Percentiles rank a stretch among this genome's conserved stretches.
Conservation (phyloP, 1,140 invertebrate genomes). For the Tetraneura akinire region DNA sequence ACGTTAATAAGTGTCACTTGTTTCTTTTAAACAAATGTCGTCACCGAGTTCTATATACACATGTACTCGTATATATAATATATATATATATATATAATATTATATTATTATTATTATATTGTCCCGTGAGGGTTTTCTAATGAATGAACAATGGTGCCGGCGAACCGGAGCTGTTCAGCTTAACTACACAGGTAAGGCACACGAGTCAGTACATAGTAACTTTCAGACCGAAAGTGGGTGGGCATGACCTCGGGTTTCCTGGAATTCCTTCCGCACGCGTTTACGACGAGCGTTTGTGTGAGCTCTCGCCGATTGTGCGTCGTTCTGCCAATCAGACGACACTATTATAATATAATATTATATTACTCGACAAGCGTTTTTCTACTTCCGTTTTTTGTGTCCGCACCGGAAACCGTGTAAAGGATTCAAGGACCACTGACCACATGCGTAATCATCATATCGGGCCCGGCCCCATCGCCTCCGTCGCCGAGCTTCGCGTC, state of each 20-base stretch:
- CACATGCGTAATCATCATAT: conserved; percentile 51
- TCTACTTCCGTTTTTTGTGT: conserved; percentile 51
- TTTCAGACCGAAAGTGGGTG: neutral
- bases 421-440: conserved; percentile 51
- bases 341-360: neutral
- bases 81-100: too few species aligned
- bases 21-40: conserved; percentile 38
- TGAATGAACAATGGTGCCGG: conserved; percentile 22
- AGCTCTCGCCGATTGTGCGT: conserved; percentile 17
- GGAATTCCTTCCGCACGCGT: conserved; percentile 27
- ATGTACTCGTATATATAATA: too few species aligned
- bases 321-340: conserved; percentile 49
- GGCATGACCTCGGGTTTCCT: conserved; percentile 39
- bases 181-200: conserved; percentile 19
- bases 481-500: conserved; percentile 35
- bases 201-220: too few species aligned
- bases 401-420: conserved; percentile 47
- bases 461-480: conserved; percentile 15
- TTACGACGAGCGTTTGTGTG: neutral
- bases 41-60: conserved; percentile 1
- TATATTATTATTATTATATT: too few species aligned
- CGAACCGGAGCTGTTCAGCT: neutral
- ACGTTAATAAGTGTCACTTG: conserved; percentile 49
- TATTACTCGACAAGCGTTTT: conserved; percentile 36
- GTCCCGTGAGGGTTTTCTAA: conserved; percentile 21